phyloP scores from a whole-genome alignment of 2,113 vertebrate genomes.

The Phalacrocorax brasilianus region DNA sequence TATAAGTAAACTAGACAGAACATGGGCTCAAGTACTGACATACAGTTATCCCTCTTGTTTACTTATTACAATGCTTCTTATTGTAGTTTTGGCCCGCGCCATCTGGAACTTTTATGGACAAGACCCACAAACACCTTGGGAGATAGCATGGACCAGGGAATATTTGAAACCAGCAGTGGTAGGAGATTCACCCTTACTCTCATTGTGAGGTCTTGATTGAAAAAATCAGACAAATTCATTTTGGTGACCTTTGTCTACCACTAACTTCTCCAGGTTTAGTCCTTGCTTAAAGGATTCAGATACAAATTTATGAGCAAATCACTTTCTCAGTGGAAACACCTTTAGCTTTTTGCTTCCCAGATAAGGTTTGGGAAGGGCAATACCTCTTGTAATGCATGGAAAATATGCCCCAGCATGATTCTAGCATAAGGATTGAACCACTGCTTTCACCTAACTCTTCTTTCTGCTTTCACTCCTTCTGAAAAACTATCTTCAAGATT shows the following conservation, averaged over 20 bases:
- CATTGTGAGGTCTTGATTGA: background rate
- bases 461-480: background rate
- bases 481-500: background rate
- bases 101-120: background rate
- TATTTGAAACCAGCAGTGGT: background rate
- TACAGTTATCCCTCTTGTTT: background rate
- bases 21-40: background rate
- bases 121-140: rapidly evolving
- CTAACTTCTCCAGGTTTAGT: background rate
- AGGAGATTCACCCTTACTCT: background rate
- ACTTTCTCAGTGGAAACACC: background rate
- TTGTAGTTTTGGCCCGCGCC: background rate
- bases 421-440: background rate
- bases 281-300: background rate
- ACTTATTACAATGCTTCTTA: background rate
- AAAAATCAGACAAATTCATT: background rate
- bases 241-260: background rate
- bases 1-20: background rate
- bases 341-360: background rate
- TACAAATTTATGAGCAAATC: background rate
- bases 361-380: background rate
- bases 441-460: background rate
- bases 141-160: background rate
- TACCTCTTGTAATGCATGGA: background rate
- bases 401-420: background rate